Conservation (phyloP, 1,140 invertebrate genomes). For the Aleiodes sp. region DNA sequence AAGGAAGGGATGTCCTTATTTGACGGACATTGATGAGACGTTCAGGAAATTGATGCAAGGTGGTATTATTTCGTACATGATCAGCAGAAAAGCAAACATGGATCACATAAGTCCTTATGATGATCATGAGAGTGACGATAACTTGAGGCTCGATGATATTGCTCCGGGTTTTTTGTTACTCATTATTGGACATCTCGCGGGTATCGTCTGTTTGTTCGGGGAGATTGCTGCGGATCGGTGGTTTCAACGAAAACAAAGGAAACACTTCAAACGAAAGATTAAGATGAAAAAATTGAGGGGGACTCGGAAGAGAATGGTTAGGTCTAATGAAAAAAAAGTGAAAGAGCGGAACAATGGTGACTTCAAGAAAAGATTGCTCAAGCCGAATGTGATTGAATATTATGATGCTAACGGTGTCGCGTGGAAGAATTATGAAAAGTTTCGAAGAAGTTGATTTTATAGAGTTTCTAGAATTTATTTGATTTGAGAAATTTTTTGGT, state of each 20-base stretch:
- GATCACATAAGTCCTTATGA: background rate
- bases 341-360: too few species aligned
- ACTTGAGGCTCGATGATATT: conserved; percentile 43
- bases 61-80: conserved; percentile 41
- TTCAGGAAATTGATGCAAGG: conserved; percentile 38
- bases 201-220: background rate
- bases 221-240: conserved; percentile 17
- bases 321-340: background rate
- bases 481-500: too few species aligned
- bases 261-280: background rate
- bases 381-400: too few species aligned
- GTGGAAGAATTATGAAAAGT: too few species aligned
- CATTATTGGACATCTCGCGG: conserved; percentile 43
- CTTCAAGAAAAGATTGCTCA: too few species aligned
- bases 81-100: conserved; percentile 8
- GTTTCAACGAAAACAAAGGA: background rate
- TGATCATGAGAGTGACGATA: background rate
- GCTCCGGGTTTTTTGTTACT: conserved; percentile 51
- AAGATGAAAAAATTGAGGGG: background rate
- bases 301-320: background rate
- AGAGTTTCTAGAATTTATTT: too few species aligned
- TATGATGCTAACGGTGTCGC: too few species aligned
- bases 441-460: too few species aligned
- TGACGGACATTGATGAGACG: conserved; percentile 40
- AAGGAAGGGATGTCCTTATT: conserved; percentile 48